Percentiles rank a stretch among this genome's conserved stretches.
phyloP scores from a whole-genome alignment of 2,113 vertebrate genomes.

The Verasper variegatus region DNA sequence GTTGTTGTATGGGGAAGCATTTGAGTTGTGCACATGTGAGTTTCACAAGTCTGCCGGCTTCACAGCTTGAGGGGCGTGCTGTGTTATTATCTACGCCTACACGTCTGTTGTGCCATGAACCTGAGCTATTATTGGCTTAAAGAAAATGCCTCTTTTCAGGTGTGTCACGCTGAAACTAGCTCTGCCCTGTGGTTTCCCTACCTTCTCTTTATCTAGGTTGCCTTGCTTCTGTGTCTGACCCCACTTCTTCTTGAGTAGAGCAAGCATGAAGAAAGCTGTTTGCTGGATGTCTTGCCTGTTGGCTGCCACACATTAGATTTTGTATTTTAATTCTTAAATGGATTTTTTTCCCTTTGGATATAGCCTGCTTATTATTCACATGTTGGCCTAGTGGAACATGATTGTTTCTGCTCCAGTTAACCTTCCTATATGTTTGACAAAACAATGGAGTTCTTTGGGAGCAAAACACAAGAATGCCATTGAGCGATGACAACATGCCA shows the following conservation, averaged over 20 bases:
- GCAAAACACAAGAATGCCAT: slow-evolving; percentile 47
- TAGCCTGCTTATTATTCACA: slow-evolving; percentile 30
- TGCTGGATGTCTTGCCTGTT: slow-evolving; percentile 1
- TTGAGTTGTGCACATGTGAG: slow-evolving; percentile 31
- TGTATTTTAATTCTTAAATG: slow-evolving; percentile 14
- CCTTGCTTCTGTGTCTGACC: slow-evolving; percentile 19
- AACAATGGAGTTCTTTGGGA: slow-evolving; percentile 71
- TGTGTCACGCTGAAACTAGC: slow-evolving; percentile 73
- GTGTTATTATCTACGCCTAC: slow-evolving; percentile 64
- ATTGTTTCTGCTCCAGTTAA: slow-evolving; percentile 85
- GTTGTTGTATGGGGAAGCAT: slow-evolving; percentile 14
- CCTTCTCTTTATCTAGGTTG: slow-evolving; percentile 39
- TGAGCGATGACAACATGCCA: slow-evolving; percentile 59
- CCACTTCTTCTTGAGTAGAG: not conserved
- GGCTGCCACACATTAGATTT: slow-evolving; percentile 6
- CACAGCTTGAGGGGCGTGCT: slow-evolving; percentile 31
- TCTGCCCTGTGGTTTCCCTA: slow-evolving; percentile 34
- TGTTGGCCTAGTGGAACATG: slow-evolving; percentile 48
- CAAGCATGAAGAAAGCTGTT: slow-evolving; percentile 14
- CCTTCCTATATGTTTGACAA: slow-evolving; percentile 66
- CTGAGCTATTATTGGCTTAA: slow-evolving; percentile 71
- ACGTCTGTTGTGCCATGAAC: slow-evolving; percentile 50
- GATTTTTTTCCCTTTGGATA: not conserved
- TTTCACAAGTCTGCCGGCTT: slow-evolving; percentile 39
- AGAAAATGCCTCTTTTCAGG: slow-evolving; percentile 64